Evolutionary conservation across 2,888 invertebrate species (phyloP).

Genomic region (Latrodectus elegans): DNA sequence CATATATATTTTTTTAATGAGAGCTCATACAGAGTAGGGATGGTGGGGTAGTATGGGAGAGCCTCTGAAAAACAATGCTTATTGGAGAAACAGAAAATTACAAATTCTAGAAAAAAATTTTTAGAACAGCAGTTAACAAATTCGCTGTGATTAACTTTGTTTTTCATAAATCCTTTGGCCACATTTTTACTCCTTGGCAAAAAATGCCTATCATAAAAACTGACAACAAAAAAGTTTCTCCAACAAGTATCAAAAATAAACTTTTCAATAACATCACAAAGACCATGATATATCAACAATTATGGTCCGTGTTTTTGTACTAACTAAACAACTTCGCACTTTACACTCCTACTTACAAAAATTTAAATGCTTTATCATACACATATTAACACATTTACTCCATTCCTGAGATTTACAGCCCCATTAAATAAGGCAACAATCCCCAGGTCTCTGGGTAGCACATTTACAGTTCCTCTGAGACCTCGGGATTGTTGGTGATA

Average conservation of each 20-base stretch:
- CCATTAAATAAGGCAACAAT: conserved; percentile 27
- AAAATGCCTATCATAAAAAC: conserved; percentile 68
- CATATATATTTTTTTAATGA: conserved; percentile 43
- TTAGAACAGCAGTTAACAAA: conserved; percentile 58
- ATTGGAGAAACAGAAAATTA: conserved; percentile 70
- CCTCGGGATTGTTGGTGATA: conserved; percentile 33
- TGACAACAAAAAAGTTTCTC: conserved; percentile 70
- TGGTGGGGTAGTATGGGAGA: conserved; percentile 49
- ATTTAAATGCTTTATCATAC: conserved; percentile 68
- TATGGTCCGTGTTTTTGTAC: conserved; percentile 69
- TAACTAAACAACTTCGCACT: conserved; percentile 69
- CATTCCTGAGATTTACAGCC: conserved; percentile 65
- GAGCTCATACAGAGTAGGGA: conserved; percentile 67
- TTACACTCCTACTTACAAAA: conserved; percentile 70
- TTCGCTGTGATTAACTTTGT: conserved; percentile 28
- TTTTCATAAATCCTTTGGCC: conserved; percentile 63
- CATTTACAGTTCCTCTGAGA: conserved; percentile 4
- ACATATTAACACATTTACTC: conserved; percentile 69
- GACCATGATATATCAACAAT: conserved; percentile 70
- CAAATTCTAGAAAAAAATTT: conserved; percentile 53
- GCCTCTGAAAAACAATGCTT: conserved; percentile 66
- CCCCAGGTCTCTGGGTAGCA: conserved; percentile 24
- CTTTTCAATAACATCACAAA: conserved; percentile 69
- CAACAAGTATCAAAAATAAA: conserved; percentile 71
- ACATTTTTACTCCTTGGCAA: conserved; percentile 69